phyloP scores from a whole-genome alignment of 2,888 invertebrate genomes.

The Chaitophorus viminalis region DNA sequence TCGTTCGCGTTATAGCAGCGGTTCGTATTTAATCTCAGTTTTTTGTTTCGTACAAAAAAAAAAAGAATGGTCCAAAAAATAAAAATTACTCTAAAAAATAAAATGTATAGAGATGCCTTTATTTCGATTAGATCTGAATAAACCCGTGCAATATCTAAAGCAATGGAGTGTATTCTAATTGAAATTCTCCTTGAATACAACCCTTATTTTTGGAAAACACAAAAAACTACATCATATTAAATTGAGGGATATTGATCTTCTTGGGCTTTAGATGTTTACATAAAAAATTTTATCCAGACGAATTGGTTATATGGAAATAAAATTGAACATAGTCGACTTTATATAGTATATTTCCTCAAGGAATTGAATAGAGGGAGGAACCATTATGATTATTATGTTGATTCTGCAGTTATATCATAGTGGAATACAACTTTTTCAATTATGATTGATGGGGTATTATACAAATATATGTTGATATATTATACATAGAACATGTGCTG shows the following conservation, averaged over 20 bases:
- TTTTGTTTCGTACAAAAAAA: background rate
- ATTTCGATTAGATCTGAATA: background rate
- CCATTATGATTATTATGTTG: conserved; percentile 30
- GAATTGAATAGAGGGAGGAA: background rate
- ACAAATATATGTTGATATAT: background rate
- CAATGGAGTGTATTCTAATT: conserved; percentile 19
- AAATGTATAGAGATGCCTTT: background rate
- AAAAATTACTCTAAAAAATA: background rate
- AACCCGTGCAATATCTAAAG: background rate
- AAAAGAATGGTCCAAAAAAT: background rate
- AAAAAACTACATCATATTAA: background rate
- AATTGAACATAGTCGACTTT: background rate
- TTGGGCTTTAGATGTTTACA: background rate
- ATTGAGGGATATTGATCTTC: conserved; percentile 22
- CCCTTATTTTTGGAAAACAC: conserved; percentile 9
- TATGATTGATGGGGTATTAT: conserved; percentile 32
- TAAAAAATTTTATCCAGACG: background rate
- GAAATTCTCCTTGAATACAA: conserved; percentile 17
- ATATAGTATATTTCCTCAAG: background rate
- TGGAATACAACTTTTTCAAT: conserved; percentile 36
- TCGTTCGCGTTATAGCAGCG: background rate
- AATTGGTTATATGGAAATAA: background rate
- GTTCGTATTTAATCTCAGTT: background rate
- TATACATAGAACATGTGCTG: background rate
- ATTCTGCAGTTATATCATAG: background rate